Evolutionary conservation across 2,797 vertebrate species (phyloP).

Genomic region (Cyclura pinguis): DNA sequence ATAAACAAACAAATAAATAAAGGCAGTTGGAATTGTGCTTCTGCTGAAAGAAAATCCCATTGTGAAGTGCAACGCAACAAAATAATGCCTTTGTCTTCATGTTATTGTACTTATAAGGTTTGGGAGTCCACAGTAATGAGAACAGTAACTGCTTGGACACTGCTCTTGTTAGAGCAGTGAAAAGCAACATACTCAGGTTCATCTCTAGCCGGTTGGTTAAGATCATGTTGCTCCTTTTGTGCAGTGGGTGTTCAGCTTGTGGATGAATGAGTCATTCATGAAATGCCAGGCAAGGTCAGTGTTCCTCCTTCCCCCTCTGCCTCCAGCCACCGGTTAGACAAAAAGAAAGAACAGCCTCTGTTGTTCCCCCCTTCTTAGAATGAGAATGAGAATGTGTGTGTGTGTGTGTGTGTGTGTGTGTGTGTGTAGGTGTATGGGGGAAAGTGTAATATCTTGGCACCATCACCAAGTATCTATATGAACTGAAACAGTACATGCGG

Average conservation of each 20-base stretch:
- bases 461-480: background rate
- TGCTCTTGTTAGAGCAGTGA: background rate
- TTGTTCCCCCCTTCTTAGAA: background rate
- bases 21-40: background rate
- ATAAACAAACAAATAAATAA: background rate
- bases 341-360: background rate
- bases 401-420: background rate
- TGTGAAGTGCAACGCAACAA: background rate
- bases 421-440: background rate
- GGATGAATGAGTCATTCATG: background rate
- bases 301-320: background rate
- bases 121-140: background rate
- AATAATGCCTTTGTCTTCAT: background rate
- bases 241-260: background rate
- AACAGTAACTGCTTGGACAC: background rate
- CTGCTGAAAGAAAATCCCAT: background rate
- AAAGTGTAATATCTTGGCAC: background rate
- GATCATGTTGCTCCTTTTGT: constrained; percentile 26
- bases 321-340: background rate
- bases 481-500: constrained; percentile 14
- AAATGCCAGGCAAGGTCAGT: constrained; percentile 34
- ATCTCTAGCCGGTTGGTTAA: constrained; percentile 9
- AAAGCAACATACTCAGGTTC: constrained; percentile 22
- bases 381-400: background rate
- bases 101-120: background rate